These are phyloP conservation scores for Dolichoris vasculosae DNA, from an alignment of 1,140 invertebrate species.

Conservation along the genomic window DNA sequence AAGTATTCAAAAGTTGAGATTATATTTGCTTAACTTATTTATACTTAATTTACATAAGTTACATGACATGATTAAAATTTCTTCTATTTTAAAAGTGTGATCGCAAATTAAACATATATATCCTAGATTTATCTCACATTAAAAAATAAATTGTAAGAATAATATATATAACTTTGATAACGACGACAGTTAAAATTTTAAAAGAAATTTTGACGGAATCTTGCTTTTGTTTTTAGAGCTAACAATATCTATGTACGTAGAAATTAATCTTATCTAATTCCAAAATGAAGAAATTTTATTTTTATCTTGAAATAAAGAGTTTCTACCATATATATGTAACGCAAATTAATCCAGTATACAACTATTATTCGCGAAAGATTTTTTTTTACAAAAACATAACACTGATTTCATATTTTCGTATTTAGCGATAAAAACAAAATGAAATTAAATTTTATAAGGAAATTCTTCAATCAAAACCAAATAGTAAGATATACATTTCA, in stretches of 20 bases:
- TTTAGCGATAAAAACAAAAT: background rate
- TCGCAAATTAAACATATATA: background rate
- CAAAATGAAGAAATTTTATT: conserved; percentile 10
- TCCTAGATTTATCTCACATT: background rate
- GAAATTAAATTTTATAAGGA: background rate
- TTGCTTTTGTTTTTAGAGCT: conserved; percentile 12
- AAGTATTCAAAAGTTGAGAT: too few relatives aligned
- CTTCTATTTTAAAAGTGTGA: background rate
- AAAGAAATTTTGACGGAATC: conserved; percentile 15
- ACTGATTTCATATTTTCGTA: background rate
- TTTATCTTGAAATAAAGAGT: conserved; percentile 1
- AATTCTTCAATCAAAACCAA: background rate
- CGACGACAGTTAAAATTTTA: background rate
- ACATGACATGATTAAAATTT: background rate
- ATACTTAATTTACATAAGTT: too few relatives aligned
- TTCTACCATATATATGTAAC: background rate
- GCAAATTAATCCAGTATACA: background rate
- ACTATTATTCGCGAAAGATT: background rate
- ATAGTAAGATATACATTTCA: too few relatives aligned
- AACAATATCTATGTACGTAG: conserved; percentile 28
- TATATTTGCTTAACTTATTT: background rate
- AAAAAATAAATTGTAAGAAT: background rate
- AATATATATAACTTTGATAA: background rate
- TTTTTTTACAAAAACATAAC: background rate
- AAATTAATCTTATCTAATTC: conserved; percentile 44